Percentiles rank a stretch among this genome's conserved stretches.
phyloP scores from a whole-genome alignment of 1,140 invertebrate species.

The Lordiphosa clarofinis region DNA sequence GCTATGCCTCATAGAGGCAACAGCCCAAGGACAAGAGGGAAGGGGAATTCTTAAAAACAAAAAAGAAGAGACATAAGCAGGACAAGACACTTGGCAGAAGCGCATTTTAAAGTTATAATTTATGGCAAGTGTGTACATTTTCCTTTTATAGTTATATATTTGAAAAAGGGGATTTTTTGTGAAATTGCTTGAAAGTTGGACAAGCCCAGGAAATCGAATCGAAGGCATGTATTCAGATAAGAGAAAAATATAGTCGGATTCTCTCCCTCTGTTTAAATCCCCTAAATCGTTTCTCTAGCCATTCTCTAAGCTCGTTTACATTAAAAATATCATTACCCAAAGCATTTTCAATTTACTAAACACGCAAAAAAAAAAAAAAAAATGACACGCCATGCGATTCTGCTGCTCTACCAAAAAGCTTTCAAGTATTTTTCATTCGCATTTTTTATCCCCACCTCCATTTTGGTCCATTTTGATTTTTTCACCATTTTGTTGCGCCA shows the following conservation, averaged over 20 bases:
- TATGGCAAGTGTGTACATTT: constrained; percentile 5
- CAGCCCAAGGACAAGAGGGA: constrained; percentile 1
- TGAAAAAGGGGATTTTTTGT: too few relatives aligned
- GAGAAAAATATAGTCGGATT: too few relatives aligned
- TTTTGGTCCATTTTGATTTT: constrained; percentile 52
- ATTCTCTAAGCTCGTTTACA: constrained; percentile 9
- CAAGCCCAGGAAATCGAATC: too few relatives aligned
- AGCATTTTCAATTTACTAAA: constrained; percentile 67
- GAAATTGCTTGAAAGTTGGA: too few relatives aligned
- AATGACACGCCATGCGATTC: constrained; percentile 60
- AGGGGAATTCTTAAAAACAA: background rate
- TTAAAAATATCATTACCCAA: constrained; percentile 52
- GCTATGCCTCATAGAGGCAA: constrained; percentile 1
- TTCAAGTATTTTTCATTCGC: constrained; percentile 25
- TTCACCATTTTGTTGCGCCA: constrained; percentile 20
- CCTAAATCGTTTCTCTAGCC: background rate
- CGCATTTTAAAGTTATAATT: constrained; percentile 10
- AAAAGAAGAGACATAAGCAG: background rate
- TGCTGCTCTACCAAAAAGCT: constrained; percentile 1
- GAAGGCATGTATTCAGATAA: too few relatives aligned
- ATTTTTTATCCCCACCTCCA: constrained; percentile 28
- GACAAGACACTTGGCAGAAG: constrained; percentile 8
- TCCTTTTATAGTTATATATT: too few relatives aligned
- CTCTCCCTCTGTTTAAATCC: too few relatives aligned
- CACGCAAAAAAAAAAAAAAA: too few relatives aligned